phyloP scores from a whole-genome alignment of 2,888 invertebrate genomes.

The Coremacera marginata region DNA sequence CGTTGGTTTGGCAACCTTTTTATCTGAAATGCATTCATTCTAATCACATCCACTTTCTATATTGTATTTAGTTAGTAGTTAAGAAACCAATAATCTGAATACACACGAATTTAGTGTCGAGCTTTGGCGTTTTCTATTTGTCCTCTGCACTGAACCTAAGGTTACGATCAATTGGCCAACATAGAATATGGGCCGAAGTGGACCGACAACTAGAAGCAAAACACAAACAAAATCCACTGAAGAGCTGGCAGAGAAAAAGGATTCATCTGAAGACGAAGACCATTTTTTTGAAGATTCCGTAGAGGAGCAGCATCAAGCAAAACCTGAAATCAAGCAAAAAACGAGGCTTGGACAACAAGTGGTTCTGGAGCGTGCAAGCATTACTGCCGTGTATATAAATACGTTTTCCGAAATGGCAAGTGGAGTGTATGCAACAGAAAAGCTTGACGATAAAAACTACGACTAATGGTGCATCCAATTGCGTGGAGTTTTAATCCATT shows the following conservation, averaged over 20 bases:
- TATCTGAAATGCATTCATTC: too few species aligned
- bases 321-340: too few species aligned
- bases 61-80: too few species aligned
- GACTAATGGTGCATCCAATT: slow-evolving; percentile 34
- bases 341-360: neutral
- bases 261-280: neutral
- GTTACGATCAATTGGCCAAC: too few species aligned
- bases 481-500: slow-evolving; percentile 32
- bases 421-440: slow-evolving; percentile 35
- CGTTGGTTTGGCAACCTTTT: too few species aligned
- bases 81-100: too few species aligned
- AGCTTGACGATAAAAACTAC: slow-evolving; percentile 38
- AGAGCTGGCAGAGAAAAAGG: neutral
- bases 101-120: too few species aligned
- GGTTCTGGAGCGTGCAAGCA: neutral
- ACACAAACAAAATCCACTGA: neutral
- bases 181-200: slow-evolving; percentile 9
- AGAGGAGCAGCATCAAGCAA: neutral
- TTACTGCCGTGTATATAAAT: neutral
- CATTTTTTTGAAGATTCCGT: neutral
- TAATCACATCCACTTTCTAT: too few species aligned
- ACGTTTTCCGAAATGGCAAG: slow-evolving; percentile 14
- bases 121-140: too few species aligned
- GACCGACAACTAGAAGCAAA: neutral
- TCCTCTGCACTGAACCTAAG: too few species aligned